These are phyloP conservation scores for Apotomis turbidana DNA, from an alignment of 2,888 invertebrate species.

Conservation along the genomic window DNA sequence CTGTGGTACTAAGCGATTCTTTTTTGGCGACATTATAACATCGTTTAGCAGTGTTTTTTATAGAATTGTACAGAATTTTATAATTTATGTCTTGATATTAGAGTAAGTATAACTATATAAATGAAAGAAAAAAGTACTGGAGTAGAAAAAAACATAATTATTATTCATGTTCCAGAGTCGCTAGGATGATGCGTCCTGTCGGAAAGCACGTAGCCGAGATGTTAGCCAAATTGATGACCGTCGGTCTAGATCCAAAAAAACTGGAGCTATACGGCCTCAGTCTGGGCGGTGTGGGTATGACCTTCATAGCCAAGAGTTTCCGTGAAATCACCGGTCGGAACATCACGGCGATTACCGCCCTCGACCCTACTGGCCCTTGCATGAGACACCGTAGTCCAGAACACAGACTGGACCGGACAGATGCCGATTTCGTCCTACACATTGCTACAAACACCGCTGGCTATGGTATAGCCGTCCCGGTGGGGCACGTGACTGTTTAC, in stretches of 20 bases:
- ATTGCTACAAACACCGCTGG: conserved; percentile 48
- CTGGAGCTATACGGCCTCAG: conserved; percentile 48
- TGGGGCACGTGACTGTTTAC: conserved; percentile 52
- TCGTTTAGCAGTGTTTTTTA: too few species aligned
- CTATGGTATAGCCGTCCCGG: conserved; percentile 46
- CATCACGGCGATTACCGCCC: conserved; percentile 43
- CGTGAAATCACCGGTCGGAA: conserved; percentile 46
- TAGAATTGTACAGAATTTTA: too few species aligned
- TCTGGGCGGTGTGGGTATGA: conserved; percentile 48
- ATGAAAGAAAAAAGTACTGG: too few species aligned
- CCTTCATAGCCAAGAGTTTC: conserved; percentile 51
- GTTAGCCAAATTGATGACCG: conserved; percentile 50
- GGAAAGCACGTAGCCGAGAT: conserved; percentile 52
- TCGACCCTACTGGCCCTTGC: conserved; percentile 52
- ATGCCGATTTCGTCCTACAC: conserved; percentile 49
- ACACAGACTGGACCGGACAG: conserved; percentile 46
- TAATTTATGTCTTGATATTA: too few species aligned
- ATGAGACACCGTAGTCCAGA: conserved; percentile 46
- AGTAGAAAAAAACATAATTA: too few species aligned
- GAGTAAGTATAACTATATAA: too few species aligned
- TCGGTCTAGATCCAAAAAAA: conserved; percentile 46
- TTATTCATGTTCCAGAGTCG: conserved; percentile 55
- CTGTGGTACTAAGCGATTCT: too few species aligned
- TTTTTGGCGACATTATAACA: too few species aligned
- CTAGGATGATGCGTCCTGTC: conserved; percentile 44